Evolutionary conservation across 2,888 invertebrate species (phyloP).

Genomic region (Synanthedon myopaeformis): DNA sequence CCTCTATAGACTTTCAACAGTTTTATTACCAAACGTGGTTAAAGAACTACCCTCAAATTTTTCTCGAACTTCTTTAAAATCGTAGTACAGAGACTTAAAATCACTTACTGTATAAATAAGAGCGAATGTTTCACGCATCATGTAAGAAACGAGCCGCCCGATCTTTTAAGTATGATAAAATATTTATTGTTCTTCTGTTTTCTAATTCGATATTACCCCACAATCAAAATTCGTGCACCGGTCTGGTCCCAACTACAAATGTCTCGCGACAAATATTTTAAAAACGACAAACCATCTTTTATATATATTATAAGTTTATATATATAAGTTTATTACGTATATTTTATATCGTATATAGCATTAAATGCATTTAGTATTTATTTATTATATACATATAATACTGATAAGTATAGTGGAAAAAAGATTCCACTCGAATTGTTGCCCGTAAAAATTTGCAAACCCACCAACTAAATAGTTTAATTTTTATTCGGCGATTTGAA

Average conservation of each 20-base stretch:
- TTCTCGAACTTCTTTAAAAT: conserved; percentile 1
- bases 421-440: conserved; percentile 14
- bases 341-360: conserved; percentile 40
- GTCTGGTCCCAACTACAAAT: conserved; percentile 51
- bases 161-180: conserved; percentile 11
- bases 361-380: conserved; percentile 40
- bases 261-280: conserved; percentile 2
- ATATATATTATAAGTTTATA: conserved; percentile 27
- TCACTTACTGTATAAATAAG: conserved; percentile 8
- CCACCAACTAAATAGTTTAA: neutral
- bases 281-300: conserved; percentile 24
- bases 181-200: conserved; percentile 12
- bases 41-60: neutral
- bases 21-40: too few species aligned
- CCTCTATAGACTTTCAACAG: too few species aligned
- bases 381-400: conserved; percentile 20
- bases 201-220: conserved; percentile 27
- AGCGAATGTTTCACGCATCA: neutral
- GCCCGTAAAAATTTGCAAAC: neutral
- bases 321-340: conserved; percentile 41
- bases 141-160: conserved; percentile 32
- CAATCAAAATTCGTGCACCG: conserved; percentile 51
- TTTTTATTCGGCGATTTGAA: too few species aligned
- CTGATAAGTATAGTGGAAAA: conserved; percentile 40
- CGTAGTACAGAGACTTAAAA: conserved; percentile 13